Base-by-base conservation (phyloP, 2,113 vertebrate genomes). In the Panthera uncia region DNA sequence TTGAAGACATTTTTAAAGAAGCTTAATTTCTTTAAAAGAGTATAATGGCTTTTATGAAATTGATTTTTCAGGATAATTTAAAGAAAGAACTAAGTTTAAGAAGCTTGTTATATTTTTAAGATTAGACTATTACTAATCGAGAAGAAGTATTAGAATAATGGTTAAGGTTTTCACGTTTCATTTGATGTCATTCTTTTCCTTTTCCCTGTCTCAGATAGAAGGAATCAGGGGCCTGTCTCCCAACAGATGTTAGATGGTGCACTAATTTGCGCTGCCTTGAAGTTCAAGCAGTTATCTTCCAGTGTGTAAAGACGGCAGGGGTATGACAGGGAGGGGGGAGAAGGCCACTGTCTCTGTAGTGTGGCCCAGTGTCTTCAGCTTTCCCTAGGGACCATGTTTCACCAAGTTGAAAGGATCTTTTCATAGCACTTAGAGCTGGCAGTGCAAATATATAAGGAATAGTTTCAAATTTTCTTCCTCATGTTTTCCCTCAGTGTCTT, bases 21-120 rank as follows among this genome's bases (percentile, higher is more conserved):
- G 41, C 25, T 16, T 2, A 76, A 16, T 87, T 96, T 94, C 25
- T 52, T 95, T 82, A 31, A 84, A 90, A 94, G 41, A 96, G 25
- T 68, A 2, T 33, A 55, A 31, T 73, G 29, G 57, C 41, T 74
- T 94, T 84, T 76, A 73, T 36, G 45, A 86, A 83, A 71, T 71
- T 94, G 13, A 71, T 84, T 50, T 79, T 91, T 94, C 15, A 69
- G n/a, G 55, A 50, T 68, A 63, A 89, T 63, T 74, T 93, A 85
- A 90, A 48, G 41, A 25, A 29, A 76, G 66, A 79, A 76, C 29
- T 45, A 95, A 57, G 15, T 29, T n/a, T 95, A 71, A 74, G 68
- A 55, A 88, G 91, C 31, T 50, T 76, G 16, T 36, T 81, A 27
- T 57, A 45, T 80, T 93, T 80, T 93, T 68, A 94, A 74, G 25